Percentiles rank a stretch among this genome's conserved stretches.
Evolutionary conservation across 2,113 vertebrate species (phyloP).

Genomic region (Tachysurus vachellii): DNA sequence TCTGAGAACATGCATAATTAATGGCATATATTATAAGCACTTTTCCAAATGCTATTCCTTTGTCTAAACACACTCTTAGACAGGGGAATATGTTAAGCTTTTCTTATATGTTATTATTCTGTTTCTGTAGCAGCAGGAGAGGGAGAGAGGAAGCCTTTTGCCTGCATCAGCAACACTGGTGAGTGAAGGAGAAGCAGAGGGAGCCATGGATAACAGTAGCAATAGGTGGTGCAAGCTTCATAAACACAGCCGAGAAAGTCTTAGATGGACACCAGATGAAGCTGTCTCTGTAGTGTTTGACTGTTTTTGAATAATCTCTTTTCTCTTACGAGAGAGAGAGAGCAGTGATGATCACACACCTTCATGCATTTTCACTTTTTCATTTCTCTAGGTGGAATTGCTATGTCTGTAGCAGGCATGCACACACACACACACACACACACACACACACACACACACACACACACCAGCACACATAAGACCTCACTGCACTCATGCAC

Average conservation of each 20-base stretch:
- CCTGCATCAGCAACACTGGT: constrained; percentile 73
- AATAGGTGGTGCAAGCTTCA: constrained; percentile 62
- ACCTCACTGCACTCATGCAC: not conserved
- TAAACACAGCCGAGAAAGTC: constrained; percentile 21
- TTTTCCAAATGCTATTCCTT: not conserved
- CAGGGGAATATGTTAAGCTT: not conserved
- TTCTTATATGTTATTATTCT: not conserved
- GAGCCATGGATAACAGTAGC: constrained; percentile 43
- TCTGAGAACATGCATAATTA: not conserved
- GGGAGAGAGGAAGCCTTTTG: constrained; percentile 50
- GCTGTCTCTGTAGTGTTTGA: constrained; percentile 5
- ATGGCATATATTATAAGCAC: not conserved
- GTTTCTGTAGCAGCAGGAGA: not conserved
- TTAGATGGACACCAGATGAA: constrained; percentile 23
- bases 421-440: not conserved
- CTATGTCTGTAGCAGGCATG: not conserved
- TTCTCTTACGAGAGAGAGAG: not conserved
- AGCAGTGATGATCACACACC: not conserved
- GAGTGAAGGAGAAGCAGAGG: constrained; percentile 20
- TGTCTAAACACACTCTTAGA: not conserved
- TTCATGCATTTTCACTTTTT: not conserved
- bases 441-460: not conserved
- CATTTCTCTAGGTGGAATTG: not conserved
- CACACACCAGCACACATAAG: not conserved
- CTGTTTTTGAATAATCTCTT: not conserved